Base-by-base conservation (phyloP, 2,113 vertebrate genomes). In the Podarcis raffonei region DNA sequence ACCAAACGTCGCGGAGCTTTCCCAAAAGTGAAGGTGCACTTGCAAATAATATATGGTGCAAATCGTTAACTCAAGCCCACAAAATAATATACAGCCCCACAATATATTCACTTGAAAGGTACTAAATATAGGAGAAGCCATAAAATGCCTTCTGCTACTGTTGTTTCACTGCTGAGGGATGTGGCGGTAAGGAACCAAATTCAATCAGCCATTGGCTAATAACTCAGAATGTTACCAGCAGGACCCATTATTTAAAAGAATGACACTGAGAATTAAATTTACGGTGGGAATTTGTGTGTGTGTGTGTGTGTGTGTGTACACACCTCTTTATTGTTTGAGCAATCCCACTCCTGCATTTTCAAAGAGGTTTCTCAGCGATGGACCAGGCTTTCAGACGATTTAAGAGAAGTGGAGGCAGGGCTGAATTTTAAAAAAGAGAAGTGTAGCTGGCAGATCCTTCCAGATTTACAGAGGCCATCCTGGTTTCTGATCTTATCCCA, bases 1-100 rank as follows among this genome's bases (percentile, higher is more conserved):
- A 94, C 92, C 89, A 90, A 93, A 94, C 91, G 94, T 91, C 20
- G 94, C 89, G 93, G 91, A 95, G 89, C 53, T 86, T 91, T 95
- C 92, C 93, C 93, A 93, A 94, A 93, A 87, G 86, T 88, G 90
- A 89, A 87, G 91, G 83, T 0, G 3, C 42, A 4, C 23, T 92
- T 92, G 88, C 90, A 85, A 89, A 82, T 89, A 91, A 85, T 62
- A 32, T 7, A 48, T 76, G 32, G 32, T 39, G 71, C 91, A 88
- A 66, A 86, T 90, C 87, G 83, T 93, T 92, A 92, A 89, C 86
- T 91, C 83, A 89, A 89, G 71, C 27, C 89, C 16, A 32, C 83
- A 84, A 90, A 92, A 91, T 83, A 92, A 92, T 94, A 90, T 89
- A 85, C 59, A 68, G 66, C 48, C 48, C 9, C 48, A 48, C 48